Evolutionary conservation across 2,888 invertebrate genomes (phyloP).

Genomic region (Platycnemis pennipes): DNA sequence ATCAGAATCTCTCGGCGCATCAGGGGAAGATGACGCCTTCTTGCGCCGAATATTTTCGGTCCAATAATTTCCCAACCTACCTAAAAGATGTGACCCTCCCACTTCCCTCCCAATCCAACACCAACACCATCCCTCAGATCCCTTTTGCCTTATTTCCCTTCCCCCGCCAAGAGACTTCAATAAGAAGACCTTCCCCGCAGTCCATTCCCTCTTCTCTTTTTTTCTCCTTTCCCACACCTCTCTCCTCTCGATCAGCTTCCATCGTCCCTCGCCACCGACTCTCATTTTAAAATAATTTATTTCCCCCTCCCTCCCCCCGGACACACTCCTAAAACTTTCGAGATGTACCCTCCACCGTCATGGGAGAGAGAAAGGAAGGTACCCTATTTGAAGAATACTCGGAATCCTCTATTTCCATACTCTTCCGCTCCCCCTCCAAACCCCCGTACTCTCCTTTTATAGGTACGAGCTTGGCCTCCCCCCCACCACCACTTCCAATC

Average conservation of each 20-base stretch:
- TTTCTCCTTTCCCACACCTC: neutral
- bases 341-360: neutral
- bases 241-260: neutral
- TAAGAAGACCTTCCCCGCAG: neutral
- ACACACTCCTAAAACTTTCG: neutral
- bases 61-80: constrained; percentile 39
- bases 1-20: neutral
- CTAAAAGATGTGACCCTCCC: neutral
- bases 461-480: neutral
- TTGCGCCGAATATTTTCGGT: constrained; percentile 56
- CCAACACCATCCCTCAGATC: too few species aligned
- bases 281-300: neutral
- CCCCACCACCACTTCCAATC: too few species aligned
- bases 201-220: neutral
- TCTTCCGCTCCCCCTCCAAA: neutral
- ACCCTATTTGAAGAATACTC: neutral
- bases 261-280: neutral
- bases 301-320: neutral
- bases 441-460: neutral
- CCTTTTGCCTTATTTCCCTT: too few species aligned
- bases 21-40: neutral
- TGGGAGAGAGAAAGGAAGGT: neutral
- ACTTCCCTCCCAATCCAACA: neutral
- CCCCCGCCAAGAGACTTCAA: too few species aligned
- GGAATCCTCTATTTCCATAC: neutral